Conservation (phyloP, 2,797 vertebrate species). For the Propithecus deckenii region DNA sequence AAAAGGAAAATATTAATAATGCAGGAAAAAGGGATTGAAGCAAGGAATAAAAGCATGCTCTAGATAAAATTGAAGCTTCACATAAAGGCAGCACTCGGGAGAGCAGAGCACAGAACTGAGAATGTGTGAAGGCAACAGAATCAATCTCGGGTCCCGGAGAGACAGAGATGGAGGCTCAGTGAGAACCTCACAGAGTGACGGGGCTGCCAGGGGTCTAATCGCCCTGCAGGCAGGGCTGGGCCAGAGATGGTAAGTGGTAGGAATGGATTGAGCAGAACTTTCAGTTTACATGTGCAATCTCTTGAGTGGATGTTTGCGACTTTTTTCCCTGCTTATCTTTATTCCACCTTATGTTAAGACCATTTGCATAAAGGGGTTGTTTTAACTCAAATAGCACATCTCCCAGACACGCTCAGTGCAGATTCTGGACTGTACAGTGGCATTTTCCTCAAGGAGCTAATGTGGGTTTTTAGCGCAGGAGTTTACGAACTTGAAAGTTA, state of each 20-base stretch:
- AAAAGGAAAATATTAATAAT: conserved; percentile 50
- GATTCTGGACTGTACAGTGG: background rate
- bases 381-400: background rate
- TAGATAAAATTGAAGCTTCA: conserved; percentile 2
- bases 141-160: background rate
- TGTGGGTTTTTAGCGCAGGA: background rate
- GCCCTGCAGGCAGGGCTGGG: background rate
- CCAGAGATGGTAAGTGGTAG: background rate
- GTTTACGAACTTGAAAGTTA: background rate
- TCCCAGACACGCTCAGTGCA: background rate
- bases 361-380: background rate
- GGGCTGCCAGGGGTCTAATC: background rate
- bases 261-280: background rate
- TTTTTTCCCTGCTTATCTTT: background rate
- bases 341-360: background rate
- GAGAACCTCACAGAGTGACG: background rate
- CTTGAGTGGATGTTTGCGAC: background rate
- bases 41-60: background rate
- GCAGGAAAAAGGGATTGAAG: background rate
- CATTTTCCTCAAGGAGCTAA: background rate
- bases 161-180: background rate
- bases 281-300: background rate
- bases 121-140: background rate
- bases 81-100: background rate
- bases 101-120: background rate